Conservation (phyloP, 92 coral and sea anemone species). For the Micromussa lordhowensis region DNA sequence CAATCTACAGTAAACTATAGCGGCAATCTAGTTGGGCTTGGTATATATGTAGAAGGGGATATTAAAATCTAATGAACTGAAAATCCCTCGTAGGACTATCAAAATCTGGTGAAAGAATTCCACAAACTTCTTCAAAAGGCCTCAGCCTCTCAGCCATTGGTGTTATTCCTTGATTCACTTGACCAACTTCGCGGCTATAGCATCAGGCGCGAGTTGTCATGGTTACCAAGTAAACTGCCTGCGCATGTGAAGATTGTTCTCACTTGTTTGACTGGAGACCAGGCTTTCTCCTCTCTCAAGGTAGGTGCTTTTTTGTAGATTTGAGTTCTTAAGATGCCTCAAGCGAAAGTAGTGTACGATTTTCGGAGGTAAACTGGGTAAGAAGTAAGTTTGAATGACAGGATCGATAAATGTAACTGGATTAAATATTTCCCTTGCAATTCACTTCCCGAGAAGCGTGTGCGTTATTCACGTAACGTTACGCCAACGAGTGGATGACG, state of each 20-base stretch:
- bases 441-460: not conserved
- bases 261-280: slow-evolving; percentile 53
- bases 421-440: not conserved
- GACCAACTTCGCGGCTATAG: slow-evolving; percentile 75
- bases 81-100: slow-evolving; percentile 61
- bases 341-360: not conserved
- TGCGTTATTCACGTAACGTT: not conserved
- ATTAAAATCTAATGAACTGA: no score
- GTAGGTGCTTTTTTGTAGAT: slow-evolving; percentile 33
- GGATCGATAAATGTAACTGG: not conserved
- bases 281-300: slow-evolving; percentile 63
- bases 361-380: not conserved
- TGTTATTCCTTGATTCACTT: slow-evolving; percentile 83
- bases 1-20: not conserved
- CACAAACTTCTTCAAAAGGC: slow-evolving; percentile 78
- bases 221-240: slow-evolving; percentile 93
- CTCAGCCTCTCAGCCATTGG: slow-evolving; percentile 68
- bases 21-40: not conserved
- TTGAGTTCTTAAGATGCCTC: not conserved
- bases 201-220: slow-evolving; percentile 75
- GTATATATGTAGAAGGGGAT: no score
- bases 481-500: not conserved
- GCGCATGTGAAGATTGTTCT: slow-evolving; percentile 80
- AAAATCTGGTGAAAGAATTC: slow-evolving; percentile 79
- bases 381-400: not conserved